Evolutionary conservation across 1,140 invertebrate species (phyloP).

Genomic region (Steinernema feltiae): DNA sequence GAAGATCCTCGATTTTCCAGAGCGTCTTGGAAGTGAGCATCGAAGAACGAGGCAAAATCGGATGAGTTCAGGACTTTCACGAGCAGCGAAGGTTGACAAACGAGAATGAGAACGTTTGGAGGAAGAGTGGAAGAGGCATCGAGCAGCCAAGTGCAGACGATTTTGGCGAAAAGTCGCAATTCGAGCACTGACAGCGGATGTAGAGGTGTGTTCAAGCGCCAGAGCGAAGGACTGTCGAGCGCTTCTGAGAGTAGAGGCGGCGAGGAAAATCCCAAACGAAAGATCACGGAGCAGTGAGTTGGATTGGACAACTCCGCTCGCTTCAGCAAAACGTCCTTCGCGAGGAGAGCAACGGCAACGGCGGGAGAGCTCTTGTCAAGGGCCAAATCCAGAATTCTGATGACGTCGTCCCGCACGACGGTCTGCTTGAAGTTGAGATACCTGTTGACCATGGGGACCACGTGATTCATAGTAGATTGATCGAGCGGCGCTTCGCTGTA

Average conservation of each 20-base stretch:
- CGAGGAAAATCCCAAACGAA: not conserved
- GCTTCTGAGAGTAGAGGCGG: not conserved
- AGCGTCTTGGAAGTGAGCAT: not conserved
- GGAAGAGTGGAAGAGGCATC: not conserved
- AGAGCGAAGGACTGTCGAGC: not conserved
- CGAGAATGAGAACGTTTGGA: not conserved
- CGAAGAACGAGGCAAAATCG: slow-evolving; percentile 1
- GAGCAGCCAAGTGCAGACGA: not conserved
- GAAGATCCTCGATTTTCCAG: not conserved
- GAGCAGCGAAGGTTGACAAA: not conserved
- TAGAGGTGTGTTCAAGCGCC: not conserved
- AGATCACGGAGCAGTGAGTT: not conserved
- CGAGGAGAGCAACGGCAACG: not conserved
- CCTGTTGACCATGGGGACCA: not conserved
- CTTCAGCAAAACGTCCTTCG: not conserved
- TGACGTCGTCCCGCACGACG: not conserved
- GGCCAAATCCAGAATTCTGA: not conserved
- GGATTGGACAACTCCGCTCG: not conserved
- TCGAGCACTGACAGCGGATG: not conserved
- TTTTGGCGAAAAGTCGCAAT: not conserved
- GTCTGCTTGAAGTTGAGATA: slow-evolving; percentile 5
- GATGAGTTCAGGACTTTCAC: not conserved
- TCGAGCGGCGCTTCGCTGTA: not conserved
- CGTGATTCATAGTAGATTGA: not conserved
- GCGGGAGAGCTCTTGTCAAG: not conserved